A percentile compares a stretch with the other conserved stretches of the same genome.
These are phyloP conservation scores for Ophioninae sp. DNA, from an alignment of 2,888 invertebrate genomes.

Conservation along the genomic window DNA sequence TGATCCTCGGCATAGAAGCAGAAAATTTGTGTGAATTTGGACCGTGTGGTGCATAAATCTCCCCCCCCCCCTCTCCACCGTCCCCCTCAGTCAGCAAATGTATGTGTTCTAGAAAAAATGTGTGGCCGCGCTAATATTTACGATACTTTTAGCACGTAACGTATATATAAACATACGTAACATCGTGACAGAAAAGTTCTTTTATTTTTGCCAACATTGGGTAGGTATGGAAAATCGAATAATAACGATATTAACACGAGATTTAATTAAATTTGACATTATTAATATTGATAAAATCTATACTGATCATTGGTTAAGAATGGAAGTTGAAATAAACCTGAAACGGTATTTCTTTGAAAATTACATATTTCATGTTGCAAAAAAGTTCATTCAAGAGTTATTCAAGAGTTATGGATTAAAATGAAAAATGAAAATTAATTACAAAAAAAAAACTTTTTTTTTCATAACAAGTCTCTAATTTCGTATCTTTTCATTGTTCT, in stretches of 20 bases:
- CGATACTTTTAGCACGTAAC: background rate
- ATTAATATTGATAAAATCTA: no score
- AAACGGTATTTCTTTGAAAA: no score
- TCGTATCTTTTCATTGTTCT: no score
- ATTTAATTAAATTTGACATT: no score
- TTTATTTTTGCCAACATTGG: background rate
- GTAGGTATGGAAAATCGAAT: background rate
- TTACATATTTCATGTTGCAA: no score
- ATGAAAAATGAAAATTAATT: background rate
- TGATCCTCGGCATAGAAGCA: background rate
- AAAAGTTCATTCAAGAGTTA: background rate
- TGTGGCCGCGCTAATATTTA: background rate
- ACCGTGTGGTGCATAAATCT: background rate
- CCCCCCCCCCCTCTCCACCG: background rate
- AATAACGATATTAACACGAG: background rate
- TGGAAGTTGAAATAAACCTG: no score
- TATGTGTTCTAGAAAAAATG: background rate
- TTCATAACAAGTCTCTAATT: no score
- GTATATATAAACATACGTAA: background rate
- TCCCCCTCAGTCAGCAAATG: background rate
- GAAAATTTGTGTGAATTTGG: background rate
- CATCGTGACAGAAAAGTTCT: background rate
- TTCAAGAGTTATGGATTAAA: no score
- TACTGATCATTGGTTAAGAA: no score
- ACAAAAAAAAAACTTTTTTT: background rate